Percentiles rank a stretch among this genome's conserved stretches.
These are phyloP conservation scores for Trichogramma pretiosum DNA, from an alignment of 1,140 invertebrate genomes.

Conservation along the genomic window DNA sequence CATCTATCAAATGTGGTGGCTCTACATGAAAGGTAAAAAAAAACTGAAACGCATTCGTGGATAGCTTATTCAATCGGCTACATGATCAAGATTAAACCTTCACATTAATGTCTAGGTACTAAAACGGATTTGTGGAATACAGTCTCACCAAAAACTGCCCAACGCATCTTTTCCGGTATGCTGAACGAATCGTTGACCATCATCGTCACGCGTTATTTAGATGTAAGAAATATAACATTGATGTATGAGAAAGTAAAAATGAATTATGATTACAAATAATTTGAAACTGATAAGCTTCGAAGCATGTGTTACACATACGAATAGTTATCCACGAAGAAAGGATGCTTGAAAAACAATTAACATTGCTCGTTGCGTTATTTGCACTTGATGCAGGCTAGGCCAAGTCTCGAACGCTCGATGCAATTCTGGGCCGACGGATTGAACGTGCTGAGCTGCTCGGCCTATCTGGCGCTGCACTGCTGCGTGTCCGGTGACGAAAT, in stretches of 20 bases:
- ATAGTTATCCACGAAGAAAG: too few species aligned
- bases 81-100: background rate
- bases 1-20: slow-evolving; percentile 75
- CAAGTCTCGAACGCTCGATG: slow-evolving; percentile 51
- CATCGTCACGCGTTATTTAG: slow-evolving; percentile 61
- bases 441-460: slow-evolving; percentile 63
- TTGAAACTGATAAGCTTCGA: too few species aligned
- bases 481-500: slow-evolving; percentile 55
- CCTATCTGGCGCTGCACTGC: slow-evolving; percentile 56
- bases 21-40: slow-evolving; percentile 67
- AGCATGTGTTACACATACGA: too few species aligned
- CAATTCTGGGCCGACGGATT: slow-evolving; percentile 62
- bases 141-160: slow-evolving; percentile 71
- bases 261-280: too few species aligned
- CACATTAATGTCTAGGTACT: slow-evolving; percentile 45
- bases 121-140: slow-evolving; percentile 69
- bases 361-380: too few species aligned
- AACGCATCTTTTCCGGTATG: slow-evolving; percentile 69
- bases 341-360: too few species aligned
- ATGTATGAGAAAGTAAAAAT: too few species aligned
- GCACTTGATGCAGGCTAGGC: slow-evolving; percentile 48
- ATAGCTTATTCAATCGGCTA: background rate
- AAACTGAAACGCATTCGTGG: background rate
- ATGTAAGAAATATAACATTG: too few species aligned
- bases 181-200: slow-evolving; percentile 71